phyloP scores from a whole-genome alignment of 2,888 invertebrate genomes.

The Hypomecis punctinalis region DNA sequence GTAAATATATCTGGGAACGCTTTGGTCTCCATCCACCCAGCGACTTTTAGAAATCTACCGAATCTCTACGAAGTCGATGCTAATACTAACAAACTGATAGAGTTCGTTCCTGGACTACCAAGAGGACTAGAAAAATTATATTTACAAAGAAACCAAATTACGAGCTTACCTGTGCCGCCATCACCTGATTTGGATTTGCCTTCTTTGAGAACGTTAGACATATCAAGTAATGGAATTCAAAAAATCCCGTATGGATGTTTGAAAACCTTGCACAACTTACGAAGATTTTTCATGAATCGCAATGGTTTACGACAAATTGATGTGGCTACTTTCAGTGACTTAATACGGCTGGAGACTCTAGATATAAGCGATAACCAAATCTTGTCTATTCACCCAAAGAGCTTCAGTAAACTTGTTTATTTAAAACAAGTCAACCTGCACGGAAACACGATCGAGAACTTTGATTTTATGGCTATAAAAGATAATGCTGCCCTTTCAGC shows the following conservation, averaged over 20 bases:
- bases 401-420: slow-evolving; percentile 86
- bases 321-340: slow-evolving; percentile 88
- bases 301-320: slow-evolving; percentile 90
- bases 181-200: slow-evolving; percentile 90
- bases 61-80: slow-evolving; percentile 92
- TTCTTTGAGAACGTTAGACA: slow-evolving; percentile 89
- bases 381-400: slow-evolving; percentile 86
- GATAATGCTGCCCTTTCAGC: slow-evolving; percentile 87
- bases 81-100: slow-evolving; percentile 89
- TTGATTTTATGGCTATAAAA: slow-evolving; percentile 88
- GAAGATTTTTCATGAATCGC: slow-evolving; percentile 88
- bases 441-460: slow-evolving; percentile 90
- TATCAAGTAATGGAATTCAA: slow-evolving; percentile 90
- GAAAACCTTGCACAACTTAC: slow-evolving; percentile 87
- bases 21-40: slow-evolving; percentile 88
- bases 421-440: slow-evolving; percentile 90
- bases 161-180: slow-evolving; percentile 86
- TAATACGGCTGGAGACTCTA: slow-evolving; percentile 88
- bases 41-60: slow-evolving; percentile 90
- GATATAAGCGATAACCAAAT: slow-evolving; percentile 91
- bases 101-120: slow-evolving; percentile 91
- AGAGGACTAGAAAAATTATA: slow-evolving; percentile 90
- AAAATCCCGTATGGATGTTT: slow-evolving; percentile 88
- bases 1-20: slow-evolving; percentile 92
- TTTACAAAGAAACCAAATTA: slow-evolving; percentile 89